These are phyloP conservation scores for Thelaira solivaga DNA, from an alignment of 2,888 invertebrate species.

Conservation along the genomic window DNA sequence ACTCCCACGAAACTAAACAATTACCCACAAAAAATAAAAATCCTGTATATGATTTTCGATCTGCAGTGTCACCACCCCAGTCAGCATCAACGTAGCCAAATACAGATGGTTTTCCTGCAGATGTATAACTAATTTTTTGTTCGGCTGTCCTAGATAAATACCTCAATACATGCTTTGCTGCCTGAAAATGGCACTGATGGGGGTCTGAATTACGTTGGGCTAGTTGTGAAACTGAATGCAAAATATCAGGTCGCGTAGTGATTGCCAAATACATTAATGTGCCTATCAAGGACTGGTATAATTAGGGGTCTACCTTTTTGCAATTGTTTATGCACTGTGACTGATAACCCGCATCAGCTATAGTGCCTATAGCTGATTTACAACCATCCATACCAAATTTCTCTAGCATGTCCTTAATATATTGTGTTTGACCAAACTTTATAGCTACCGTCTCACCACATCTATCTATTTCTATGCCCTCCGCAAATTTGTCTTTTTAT, in stretches of 20 bases:
- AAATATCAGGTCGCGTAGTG: not conserved
- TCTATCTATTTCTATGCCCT: conserved; percentile 47
- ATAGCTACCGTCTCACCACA: conserved; percentile 15
- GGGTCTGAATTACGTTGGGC: not conserved
- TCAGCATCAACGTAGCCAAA: not conserved
- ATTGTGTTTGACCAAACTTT: conserved; percentile 24
- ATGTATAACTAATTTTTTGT: not conserved
- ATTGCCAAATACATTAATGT: not conserved
- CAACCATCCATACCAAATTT: not conserved
- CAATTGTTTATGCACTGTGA: conserved; percentile 36
- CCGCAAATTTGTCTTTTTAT: conserved; percentile 22
- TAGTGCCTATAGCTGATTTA: not conserved
- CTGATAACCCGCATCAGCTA: conserved; percentile 45
- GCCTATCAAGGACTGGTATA: not conserved
- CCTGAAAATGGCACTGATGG: not conserved
- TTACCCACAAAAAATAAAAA: not conserved
- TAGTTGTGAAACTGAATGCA: not conserved
- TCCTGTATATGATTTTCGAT: not conserved
- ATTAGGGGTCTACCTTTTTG: not conserved
- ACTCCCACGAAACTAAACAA: not conserved
- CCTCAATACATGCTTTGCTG: not conserved
- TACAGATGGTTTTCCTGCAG: not conserved
- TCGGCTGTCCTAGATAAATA: conserved; percentile 2
- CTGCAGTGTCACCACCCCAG: not conserved
- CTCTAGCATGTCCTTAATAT: not conserved